phyloP scores from a whole-genome alignment of 1,140 invertebrate genomes.

The Temnothorax longispinosus region DNA sequence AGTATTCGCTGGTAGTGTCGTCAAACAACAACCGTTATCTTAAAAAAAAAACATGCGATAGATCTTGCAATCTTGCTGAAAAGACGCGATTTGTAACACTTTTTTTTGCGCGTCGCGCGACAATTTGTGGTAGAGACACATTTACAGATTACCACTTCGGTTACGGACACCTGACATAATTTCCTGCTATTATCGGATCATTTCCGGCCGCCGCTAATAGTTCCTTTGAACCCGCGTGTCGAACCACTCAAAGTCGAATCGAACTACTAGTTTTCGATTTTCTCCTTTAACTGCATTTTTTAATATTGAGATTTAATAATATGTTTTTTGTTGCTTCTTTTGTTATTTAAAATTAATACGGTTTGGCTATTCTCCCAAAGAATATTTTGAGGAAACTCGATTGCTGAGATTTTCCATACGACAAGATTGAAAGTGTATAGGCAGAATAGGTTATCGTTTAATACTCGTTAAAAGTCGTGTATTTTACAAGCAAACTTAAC shows the following conservation, averaged over 20 bases:
- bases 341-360: background rate
- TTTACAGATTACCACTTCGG: constrained; percentile 22
- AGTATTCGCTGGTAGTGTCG: background rate
- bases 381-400: background rate
- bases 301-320: background rate
- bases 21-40: constrained; percentile 59
- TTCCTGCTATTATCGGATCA: constrained; percentile 33
- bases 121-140: constrained; percentile 52
- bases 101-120: background rate
- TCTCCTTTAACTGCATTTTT: background rate
- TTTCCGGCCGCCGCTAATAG: constrained; percentile 51
- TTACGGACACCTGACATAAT: constrained; percentile 45
- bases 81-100: constrained; percentile 1
- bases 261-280: background rate
- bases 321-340: background rate
- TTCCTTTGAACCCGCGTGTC: constrained; percentile 44
- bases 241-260: background rate
- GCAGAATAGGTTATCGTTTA: background rate
- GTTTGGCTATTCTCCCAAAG: background rate
- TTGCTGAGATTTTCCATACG: background rate
- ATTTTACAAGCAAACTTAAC: background rate
- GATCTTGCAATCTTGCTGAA: background rate
- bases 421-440: background rate
- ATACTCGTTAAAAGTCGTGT: constrained; percentile 16
- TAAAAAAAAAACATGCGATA: background rate